phyloP scores from a whole-genome alignment of 2,113 vertebrate genomes.

The Pluvianellus socialis region DNA sequence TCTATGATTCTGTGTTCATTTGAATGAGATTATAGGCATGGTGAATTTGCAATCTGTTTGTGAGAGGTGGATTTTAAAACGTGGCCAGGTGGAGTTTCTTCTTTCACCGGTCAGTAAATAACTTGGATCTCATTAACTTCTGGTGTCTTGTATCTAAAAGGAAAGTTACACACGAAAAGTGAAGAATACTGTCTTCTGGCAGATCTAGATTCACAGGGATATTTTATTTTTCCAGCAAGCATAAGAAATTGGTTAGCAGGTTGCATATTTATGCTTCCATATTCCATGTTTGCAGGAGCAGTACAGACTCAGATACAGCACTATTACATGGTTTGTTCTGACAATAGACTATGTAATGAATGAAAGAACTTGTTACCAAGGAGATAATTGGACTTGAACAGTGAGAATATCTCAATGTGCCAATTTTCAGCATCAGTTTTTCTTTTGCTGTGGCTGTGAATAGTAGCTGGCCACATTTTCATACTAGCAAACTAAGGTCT shows the following conservation, averaged over 20 bases:
- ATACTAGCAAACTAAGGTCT: background rate
- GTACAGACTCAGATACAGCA: conserved; percentile 4
- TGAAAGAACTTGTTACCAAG: conserved; percentile 61
- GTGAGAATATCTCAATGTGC: conserved; percentile 46
- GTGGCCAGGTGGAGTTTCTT: background rate
- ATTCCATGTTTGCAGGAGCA: background rate
- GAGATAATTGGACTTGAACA: conserved; percentile 62
- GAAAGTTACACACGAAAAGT: background rate
- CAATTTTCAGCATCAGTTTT: conserved; percentile 52
- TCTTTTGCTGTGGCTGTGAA: conserved; percentile 14
- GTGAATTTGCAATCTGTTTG: background rate
- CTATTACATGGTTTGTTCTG: conserved; percentile 45
- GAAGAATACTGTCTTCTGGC: background rate
- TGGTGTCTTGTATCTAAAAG: background rate
- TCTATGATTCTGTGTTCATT: background rate
- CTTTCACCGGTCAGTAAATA: background rate
- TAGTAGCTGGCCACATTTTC: background rate
- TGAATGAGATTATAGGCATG: background rate
- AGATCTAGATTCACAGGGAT: background rate
- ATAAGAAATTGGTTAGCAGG: background rate
- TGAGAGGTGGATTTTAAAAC: background rate
- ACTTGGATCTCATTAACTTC: background rate
- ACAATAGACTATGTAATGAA: conserved; percentile 56
- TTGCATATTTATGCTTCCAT: background rate
- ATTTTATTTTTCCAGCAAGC: background rate